phyloP scores from a whole-genome alignment of 2,888 invertebrate species.

The Aspidiotus destructor region DNA sequence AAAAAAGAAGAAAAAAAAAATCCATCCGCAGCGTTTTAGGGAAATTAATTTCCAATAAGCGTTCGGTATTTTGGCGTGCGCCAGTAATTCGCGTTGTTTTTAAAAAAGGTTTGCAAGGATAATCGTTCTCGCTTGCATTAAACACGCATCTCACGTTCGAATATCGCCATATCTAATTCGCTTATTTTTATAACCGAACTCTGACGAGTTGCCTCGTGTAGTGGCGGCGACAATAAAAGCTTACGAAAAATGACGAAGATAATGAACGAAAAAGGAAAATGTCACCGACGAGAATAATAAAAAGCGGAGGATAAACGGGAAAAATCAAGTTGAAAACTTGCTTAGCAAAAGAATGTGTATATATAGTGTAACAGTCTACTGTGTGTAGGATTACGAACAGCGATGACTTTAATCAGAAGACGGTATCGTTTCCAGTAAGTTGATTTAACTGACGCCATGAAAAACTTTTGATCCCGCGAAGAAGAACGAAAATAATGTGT shows the following conservation, averaged over 20 bases:
- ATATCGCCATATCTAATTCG: constrained; percentile 27
- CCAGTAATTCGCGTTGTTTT: background rate
- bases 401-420: constrained; percentile 5
- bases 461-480: constrained; percentile 27
- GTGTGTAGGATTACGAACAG: background rate
- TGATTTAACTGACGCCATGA: constrained; percentile 32
- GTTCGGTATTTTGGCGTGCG: constrained; percentile 3
- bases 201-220: constrained; percentile 11
- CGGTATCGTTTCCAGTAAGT: constrained; percentile 24
- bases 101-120: background rate
- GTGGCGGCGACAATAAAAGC: constrained; percentile 9
- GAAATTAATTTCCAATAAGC: constrained; percentile 4
- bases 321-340: constrained; percentile 5
- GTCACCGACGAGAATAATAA: constrained; percentile 31
- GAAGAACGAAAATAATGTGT: constrained; percentile 24
- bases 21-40: background rate
- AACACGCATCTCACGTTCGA: constrained; percentile 21
- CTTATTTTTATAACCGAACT: constrained; percentile 29
- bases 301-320: constrained; percentile 22
- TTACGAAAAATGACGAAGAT: constrained; percentile 13
- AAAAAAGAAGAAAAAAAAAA: constrained; percentile 2
- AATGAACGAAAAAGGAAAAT: constrained; percentile 23
- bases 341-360: background rate
- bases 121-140: constrained; percentile 4
- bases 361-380: background rate